A percentile compares a stretch with the other conserved stretches of the same genome.
These are phyloP conservation scores for Cryptoblepharus egeriae DNA, from an alignment of 2,797 vertebrate species.

Conservation along the genomic window DNA sequence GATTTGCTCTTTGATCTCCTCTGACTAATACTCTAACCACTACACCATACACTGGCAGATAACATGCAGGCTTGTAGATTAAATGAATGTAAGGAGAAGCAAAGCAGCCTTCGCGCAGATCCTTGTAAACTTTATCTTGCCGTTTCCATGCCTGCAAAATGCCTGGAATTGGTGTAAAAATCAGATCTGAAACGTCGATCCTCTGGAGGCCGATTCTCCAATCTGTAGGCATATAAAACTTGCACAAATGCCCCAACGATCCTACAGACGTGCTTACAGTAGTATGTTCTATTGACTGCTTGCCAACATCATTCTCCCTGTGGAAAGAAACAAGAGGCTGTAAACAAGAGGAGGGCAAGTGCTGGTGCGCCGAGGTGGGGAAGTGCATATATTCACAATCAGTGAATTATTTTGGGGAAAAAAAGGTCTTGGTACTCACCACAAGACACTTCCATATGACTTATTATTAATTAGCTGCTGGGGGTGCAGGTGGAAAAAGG, in stretches of 20 bases:
- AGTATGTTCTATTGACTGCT: slow-evolving; percentile 61
- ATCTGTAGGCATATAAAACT: slow-evolving; percentile 67
- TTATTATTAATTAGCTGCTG: too few relatives aligned
- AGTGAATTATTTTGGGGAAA: too few relatives aligned
- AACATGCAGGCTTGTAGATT: too few relatives aligned
- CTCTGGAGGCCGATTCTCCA: slow-evolving; percentile 64
- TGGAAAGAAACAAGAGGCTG: slow-evolving; percentile 16
- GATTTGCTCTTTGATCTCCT: too few relatives aligned
- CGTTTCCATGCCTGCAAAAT: slow-evolving; percentile 40
- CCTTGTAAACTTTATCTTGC: slow-evolving; percentile 62
- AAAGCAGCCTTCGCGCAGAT: neutral
- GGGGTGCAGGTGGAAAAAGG: too few relatives aligned
- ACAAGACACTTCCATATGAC: too few relatives aligned
- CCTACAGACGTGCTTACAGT: slow-evolving; percentile 62
- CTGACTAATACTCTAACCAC: neutral
- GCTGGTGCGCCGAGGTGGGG: neutral
- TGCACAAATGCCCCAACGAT: slow-evolving; percentile 63
- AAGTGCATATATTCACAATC: too few relatives aligned
- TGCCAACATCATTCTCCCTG: slow-evolving; percentile 35
- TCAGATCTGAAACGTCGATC: slow-evolving; percentile 67
- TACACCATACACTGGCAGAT: neutral
- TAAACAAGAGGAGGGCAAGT: slow-evolving; percentile 26
- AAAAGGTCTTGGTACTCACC: too few relatives aligned
- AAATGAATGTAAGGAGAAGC: too few relatives aligned
- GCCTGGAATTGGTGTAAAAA: slow-evolving; percentile 65